Evolutionary conservation across 1,140 invertebrate genomes (phyloP), one percentile per base, ranked within the genome.

Genomic region (Drosophila equinoxialis): DNA sequence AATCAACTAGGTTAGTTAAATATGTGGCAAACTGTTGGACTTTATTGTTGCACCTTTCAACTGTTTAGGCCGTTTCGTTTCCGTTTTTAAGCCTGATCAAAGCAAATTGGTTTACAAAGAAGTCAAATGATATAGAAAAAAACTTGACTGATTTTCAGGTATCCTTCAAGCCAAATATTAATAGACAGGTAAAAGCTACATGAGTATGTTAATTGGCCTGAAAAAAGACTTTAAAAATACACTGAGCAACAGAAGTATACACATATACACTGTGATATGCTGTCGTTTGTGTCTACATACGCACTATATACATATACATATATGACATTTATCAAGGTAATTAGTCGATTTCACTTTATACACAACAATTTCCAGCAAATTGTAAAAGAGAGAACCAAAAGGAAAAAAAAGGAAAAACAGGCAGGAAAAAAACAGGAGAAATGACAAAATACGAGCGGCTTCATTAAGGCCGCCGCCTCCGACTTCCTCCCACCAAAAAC

Each of bases 381-480:
- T 23, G 33, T 37, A 37, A 65, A 55, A 65, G 6, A 48, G 14
- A 48, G 14, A 37, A 57, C 1, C 1, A 64, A 67, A 37, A n/a
- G 51, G 60, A 68, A 54, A 30, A 33, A 23, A 23, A 23, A 1
- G 20, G n/a, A 20, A 20, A 23, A 23, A 23, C 1, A 2, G 20
- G 20, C 20, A 58, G 59, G n/a, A 68, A 54, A 30, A 33, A 64
- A 66, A 37, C 7, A 37, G 30, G 54, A 35, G 55, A 55, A 67
- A 63, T 72, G 54, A 61, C 64, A 65, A 23, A 23, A 37, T 13
- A 73, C 66, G 63, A 67, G 74, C 74, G 57, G 74, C 77, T 80
- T 80, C 77, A 80, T 80, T 80, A 80, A 77, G 62, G 74, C 60
- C 76, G 65, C 39, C 64, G 30, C 30, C 30, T 30, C 6, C 30